Evolutionary conservation across 2,888 invertebrate genomes (phyloP).

Genomic region (Drosophila neonasuta): DNA sequence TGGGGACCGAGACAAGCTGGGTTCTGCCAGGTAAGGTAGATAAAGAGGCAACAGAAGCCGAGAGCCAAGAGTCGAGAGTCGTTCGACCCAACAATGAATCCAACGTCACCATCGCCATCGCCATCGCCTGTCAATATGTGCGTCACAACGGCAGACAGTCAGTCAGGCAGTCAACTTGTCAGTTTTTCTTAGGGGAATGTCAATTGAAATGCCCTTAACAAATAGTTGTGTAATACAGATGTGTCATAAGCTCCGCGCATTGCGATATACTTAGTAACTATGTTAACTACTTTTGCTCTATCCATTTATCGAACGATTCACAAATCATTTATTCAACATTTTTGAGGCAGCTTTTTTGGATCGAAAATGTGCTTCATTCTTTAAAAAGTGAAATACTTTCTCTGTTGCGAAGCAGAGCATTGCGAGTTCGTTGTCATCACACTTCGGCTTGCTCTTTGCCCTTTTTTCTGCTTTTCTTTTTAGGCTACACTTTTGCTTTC

Average conservation of each 20-base stretch:
- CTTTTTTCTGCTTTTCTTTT: constrained; percentile 7
- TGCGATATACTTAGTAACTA: too few relatives aligned
- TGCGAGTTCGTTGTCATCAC: background rate
- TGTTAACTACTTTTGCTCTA: too few relatives aligned
- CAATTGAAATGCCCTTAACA: constrained; percentile 37
- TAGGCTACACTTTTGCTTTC: constrained; percentile 47
- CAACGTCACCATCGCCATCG: background rate
- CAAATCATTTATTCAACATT: too few relatives aligned
- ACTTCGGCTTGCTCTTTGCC: background rate
- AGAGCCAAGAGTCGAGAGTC: background rate
- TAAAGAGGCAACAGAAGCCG: constrained; percentile 34
- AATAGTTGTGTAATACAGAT: constrained; percentile 1
- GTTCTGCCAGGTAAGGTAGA: constrained; percentile 44
- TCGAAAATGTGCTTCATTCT: too few relatives aligned
- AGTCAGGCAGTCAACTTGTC: constrained; percentile 44
- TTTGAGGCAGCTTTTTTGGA: too few relatives aligned
- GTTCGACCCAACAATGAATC: constrained; percentile 27
- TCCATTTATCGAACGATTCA: too few relatives aligned
- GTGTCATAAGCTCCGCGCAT: background rate
- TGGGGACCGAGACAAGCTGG: constrained; percentile 30
- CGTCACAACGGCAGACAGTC: constrained; percentile 32
- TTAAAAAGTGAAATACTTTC: background rate
- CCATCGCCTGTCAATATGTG: constrained; percentile 44
- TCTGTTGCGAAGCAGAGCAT: background rate
- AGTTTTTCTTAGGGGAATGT: constrained; percentile 40